Evolutionary conservation across 2,888 invertebrate genomes (phyloP).

Genomic region (Aricia artaxerxes): DNA sequence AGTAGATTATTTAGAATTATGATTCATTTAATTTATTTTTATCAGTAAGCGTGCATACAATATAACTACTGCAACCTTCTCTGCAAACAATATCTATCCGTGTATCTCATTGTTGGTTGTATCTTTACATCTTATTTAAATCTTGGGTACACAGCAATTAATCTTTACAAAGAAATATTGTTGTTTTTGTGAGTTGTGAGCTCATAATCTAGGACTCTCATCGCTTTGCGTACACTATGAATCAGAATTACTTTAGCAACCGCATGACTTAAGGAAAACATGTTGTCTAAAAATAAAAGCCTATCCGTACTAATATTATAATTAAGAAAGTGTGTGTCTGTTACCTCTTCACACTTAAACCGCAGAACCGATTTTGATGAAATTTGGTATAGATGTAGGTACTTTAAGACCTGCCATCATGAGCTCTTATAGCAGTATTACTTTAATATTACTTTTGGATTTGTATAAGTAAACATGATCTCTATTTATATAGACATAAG

Average conservation of each 20-base stretch:
- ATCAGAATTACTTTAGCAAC: neutral
- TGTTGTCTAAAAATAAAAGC: neutral
- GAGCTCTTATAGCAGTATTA: no score
- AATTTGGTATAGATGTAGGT: no score
- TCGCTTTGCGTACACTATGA: slow-evolving; percentile 10
- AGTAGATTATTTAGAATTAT: neutral
- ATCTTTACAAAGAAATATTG: slow-evolving; percentile 35
- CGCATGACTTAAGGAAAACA: slow-evolving; percentile 1
- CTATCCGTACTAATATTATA: neutral
- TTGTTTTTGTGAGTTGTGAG: slow-evolving; percentile 17
- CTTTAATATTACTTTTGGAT: no score
- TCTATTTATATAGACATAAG: no score
- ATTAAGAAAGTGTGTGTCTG: neutral
- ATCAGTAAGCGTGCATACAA: slow-evolving; percentile 26
- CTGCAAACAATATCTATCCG: slow-evolving; percentile 35
- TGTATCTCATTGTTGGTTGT: slow-evolving; percentile 38
- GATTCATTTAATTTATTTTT: slow-evolving; percentile 22
- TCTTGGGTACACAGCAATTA: slow-evolving; percentile 37
- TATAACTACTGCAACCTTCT: slow-evolving; percentile 36
- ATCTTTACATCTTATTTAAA: slow-evolving; percentile 41
- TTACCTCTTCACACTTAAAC: neutral
- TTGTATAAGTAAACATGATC: no score
- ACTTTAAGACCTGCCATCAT: no score
- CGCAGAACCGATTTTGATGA: no score
- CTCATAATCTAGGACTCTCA: neutral